Conservation (phyloP, 2,888 invertebrate species). For the Mythimna loreyi region DNA sequence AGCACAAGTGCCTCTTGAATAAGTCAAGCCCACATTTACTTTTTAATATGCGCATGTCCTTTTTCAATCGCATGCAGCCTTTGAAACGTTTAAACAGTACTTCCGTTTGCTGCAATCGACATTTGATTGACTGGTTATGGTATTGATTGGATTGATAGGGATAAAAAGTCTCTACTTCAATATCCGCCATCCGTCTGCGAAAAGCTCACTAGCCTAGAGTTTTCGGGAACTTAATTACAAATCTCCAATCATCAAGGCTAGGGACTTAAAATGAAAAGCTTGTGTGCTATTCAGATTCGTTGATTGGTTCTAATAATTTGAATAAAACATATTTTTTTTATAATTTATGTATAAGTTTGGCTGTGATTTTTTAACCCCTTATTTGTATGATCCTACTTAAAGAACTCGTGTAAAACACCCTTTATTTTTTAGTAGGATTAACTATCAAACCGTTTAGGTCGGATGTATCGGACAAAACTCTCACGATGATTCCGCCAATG, state of each 20-base stretch:
- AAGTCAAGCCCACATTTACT: neutral
- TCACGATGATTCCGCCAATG: too few relatives aligned
- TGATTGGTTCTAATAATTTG: constrained; percentile 30
- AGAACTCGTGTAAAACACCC: too few relatives aligned
- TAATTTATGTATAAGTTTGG: too few relatives aligned
- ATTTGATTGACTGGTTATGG: constrained; percentile 60
- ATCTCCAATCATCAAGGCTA: constrained; percentile 38
- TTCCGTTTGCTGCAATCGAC: constrained; percentile 55
- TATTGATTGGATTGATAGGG: constrained; percentile 56
- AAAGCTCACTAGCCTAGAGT: constrained; percentile 44
- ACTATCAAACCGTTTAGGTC: too few relatives aligned
- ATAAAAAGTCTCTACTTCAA: constrained; percentile 56
- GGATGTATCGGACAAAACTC: too few relatives aligned
- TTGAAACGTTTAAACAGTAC: constrained; percentile 43
- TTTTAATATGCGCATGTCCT: constrained; percentile 15
- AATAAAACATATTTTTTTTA: constrained; percentile 16
- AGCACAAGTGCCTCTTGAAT: neutral
- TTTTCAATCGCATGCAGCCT: constrained; percentile 20
- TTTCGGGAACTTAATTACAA: constrained; percentile 58
- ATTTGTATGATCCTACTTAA: too few relatives aligned
- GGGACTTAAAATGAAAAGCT: constrained; percentile 40
- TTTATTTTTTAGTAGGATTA: too few relatives aligned
- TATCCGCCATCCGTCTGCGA: constrained; percentile 58
- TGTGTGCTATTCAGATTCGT: constrained; percentile 6
- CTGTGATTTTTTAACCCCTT: too few relatives aligned